A percentile compares a stretch with the other conserved stretches of the same genome.
Evolutionary conservation across 35 echinoderm and acorn worm species (phyloP).

Genomic region (Lytechinus variegatus): DNA sequence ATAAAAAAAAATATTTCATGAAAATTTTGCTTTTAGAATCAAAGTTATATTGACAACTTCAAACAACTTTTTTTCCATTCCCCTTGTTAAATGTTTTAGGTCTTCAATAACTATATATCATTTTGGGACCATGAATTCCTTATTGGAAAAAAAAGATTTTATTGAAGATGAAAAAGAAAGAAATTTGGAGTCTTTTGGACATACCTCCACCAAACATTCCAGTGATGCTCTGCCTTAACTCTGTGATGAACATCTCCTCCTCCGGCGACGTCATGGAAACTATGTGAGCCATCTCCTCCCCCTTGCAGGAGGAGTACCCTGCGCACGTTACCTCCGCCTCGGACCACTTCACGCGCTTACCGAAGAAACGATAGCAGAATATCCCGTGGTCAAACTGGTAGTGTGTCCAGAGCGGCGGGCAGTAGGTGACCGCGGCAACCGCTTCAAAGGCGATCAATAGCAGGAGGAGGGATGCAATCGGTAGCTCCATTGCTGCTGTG

Average conservation of each 20-base stretch:
- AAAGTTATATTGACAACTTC: too few relatives aligned
- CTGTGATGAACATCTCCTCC: constrained; percentile 77
- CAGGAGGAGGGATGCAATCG: background rate
- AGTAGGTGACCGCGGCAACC: constrained; percentile 63
- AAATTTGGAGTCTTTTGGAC: too few relatives aligned
- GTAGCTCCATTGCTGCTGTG: background rate
- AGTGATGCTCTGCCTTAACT: constrained; percentile 76
- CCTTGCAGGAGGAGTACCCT: constrained; percentile 72
- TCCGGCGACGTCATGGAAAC: constrained; percentile 68
- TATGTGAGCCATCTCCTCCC: constrained; percentile 80
- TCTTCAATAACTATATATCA: too few relatives aligned
- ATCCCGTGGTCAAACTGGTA: constrained; percentile 65
- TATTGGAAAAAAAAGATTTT: too few relatives aligned
- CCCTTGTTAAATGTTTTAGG: too few relatives aligned
- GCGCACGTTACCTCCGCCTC: constrained; percentile 81
- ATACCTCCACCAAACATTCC: constrained; percentile 66
- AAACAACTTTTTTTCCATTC: too few relatives aligned
- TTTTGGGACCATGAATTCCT: too few relatives aligned
- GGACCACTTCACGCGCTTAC: constrained; percentile 63
- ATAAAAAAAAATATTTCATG: too few relatives aligned
- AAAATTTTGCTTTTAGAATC: too few relatives aligned
- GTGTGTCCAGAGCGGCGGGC: constrained; percentile 88
- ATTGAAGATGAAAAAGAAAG: background rate
- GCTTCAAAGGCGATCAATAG: constrained; percentile 20
- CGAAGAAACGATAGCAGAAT: constrained; percentile 88